These are phyloP conservation scores for Lordiphosa andalusiaca DNA, from an alignment of 2,888 invertebrate genomes.

Conservation along the genomic window DNA sequence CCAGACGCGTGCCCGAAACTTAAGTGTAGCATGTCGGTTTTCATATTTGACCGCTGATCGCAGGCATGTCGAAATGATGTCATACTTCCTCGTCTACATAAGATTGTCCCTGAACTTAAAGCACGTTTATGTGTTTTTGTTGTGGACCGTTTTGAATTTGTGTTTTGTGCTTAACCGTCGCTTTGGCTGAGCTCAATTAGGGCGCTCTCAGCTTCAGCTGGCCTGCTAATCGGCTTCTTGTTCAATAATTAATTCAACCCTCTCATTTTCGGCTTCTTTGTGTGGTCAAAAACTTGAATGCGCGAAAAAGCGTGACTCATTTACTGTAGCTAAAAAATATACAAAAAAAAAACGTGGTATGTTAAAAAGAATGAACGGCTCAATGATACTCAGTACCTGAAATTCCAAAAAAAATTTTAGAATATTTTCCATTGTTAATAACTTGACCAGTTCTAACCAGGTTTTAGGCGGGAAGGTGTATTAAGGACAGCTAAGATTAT, in stretches of 20 bases:
- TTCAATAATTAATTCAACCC: constrained; percentile 40
- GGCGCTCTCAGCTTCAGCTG: constrained; percentile 30
- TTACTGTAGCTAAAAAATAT: constrained; percentile 16
- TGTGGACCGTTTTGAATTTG: constrained; percentile 29
- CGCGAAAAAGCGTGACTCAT: constrained; percentile 27
- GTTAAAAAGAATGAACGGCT: not conserved
- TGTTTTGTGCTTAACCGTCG: constrained; percentile 12
- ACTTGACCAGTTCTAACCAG: no score
- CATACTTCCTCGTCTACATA: constrained; percentile 13
- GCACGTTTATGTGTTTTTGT: not conserved
- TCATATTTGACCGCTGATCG: not conserved
- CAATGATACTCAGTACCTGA: not conserved
- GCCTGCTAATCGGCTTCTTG: constrained; percentile 20
- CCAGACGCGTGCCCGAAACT: not conserved
- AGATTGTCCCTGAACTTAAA: constrained; percentile 32
- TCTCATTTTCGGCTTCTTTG: constrained; percentile 14
- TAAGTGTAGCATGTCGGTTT: not conserved
- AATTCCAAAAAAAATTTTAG: no score
- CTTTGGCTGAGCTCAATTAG: constrained; percentile 27
- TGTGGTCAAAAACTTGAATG: constrained; percentile 14
- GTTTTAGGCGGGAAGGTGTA: no score
- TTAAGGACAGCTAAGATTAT: no score
- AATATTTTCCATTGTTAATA: no score
- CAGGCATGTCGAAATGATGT: constrained; percentile 26
- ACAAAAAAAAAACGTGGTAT: constrained; percentile 9